phyloP scores from a whole-genome alignment of 2,888 invertebrate species.

The Eristalinus aeneus region DNA sequence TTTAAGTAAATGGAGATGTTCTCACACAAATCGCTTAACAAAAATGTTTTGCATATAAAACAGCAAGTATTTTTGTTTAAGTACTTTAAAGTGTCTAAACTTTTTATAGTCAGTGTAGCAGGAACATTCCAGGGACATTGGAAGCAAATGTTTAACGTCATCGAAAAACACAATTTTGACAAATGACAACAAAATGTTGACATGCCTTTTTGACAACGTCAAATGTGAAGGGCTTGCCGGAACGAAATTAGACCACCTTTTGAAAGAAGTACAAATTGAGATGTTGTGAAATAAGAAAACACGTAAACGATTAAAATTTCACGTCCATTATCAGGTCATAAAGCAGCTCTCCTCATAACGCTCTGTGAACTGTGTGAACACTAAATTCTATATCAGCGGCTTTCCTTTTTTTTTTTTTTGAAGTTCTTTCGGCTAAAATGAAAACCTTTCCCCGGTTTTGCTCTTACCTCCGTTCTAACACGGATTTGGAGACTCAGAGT shows the following conservation, averaged over 20 bases:
- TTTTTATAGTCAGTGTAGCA: background rate
- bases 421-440: slow-evolving; percentile 63
- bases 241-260: background rate
- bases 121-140: background rate
- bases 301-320: background rate
- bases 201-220: background rate
- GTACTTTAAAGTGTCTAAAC: too few relatives aligned
- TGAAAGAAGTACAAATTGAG: background rate
- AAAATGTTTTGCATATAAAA: too few relatives aligned
- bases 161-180: background rate
- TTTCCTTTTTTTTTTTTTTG: background rate
- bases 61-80: too few relatives aligned
- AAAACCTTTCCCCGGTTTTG: slow-evolving; percentile 83
- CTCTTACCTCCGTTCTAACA: slow-evolving; percentile 85
- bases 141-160: background rate
- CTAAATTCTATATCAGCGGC: background rate
- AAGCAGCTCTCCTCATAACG: background rate
- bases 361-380: background rate
- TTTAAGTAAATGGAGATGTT: too few relatives aligned
- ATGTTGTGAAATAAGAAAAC: background rate
- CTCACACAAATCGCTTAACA: too few relatives aligned
- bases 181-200: background rate
- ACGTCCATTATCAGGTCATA: background rate
- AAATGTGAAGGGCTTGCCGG: background rate
- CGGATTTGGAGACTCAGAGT: slow-evolving; percentile 81